These are phyloP conservation scores for Alosa alosa DNA, from an alignment of 2,113 vertebrate species.

Conservation along the genomic window DNA sequence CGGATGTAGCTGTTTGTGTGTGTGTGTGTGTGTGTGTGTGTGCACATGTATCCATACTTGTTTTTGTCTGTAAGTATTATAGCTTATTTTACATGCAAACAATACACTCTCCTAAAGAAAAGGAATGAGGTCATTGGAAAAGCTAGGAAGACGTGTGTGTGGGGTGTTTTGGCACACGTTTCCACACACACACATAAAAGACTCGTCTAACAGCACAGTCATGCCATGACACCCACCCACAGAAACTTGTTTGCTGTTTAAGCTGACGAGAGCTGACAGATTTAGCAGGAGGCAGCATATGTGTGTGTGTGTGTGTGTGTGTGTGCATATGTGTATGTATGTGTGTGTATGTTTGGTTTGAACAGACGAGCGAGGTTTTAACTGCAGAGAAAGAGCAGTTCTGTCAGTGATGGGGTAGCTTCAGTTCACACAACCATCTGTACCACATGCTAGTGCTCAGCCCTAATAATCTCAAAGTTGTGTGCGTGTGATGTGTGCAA, in stretches of 20 bases:
- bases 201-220: background rate
- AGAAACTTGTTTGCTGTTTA: background rate
- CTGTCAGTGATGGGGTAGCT: constrained; percentile 15
- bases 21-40: constrained; percentile 30
- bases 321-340: background rate
- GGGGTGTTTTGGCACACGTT: background rate
- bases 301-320: background rate
- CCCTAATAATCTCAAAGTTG: background rate
- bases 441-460: constrained; percentile 16
- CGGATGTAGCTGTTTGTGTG: background rate
- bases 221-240: constrained; percentile 1
- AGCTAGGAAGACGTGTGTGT: background rate
- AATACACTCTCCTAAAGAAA: background rate
- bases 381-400: constrained; percentile 8
- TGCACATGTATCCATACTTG: constrained; percentile 1
- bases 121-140: background rate
- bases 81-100: background rate
- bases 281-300: background rate
- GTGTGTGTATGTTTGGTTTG: background rate
- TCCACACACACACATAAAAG: background rate
- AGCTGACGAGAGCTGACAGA: background rate
- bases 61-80: background rate
- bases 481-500: background rate
- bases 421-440: constrained; percentile 1
- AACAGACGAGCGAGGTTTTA: background rate